Evolutionary conservation across 2,888 invertebrate genomes (phyloP), one percentile per base, ranked within the genome.

Genomic region (Eucera pruinosa): DNA sequence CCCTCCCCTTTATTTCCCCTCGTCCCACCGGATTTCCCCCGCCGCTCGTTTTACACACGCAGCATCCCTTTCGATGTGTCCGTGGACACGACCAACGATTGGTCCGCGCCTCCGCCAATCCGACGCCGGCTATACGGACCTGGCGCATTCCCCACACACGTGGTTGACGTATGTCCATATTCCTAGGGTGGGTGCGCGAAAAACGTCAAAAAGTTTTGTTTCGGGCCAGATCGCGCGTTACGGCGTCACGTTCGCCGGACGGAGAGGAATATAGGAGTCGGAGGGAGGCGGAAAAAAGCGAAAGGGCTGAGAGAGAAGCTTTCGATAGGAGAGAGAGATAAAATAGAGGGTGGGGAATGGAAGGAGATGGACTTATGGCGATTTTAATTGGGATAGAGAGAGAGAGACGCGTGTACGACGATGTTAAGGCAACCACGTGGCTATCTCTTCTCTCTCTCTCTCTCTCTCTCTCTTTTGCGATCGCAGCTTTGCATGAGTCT

Each of bases 101-200:
- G 89, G 89, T 23, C 50, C 25, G 5, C 6, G 2, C 11, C 2
- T 2, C 52, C 55, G 78, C 91, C 90, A 91, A 91, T 91, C 68
- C 13, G 52, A 54, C 39, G 55, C 27, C 15, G 54, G 73, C 33
- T 62, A 81, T 65, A 70, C 78, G 72, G 61, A 65, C 86, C 86
- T 89, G 88, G 89, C 87, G 88, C 89, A 90, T 89, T 89, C 88
- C 86, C 87, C 88, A 87, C 89, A 90, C 91, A 91, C 91, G 91
- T 90, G 90, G 91, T 88, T 87, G 87, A 89, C 88, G 88, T 89
- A 90, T 89, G 87, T 88, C 88, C 87, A 89, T 89, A 90, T 89
- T 89, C 88, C 85, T 82, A 86, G 81, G 83, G 79, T 81, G 79
- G 85, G 82, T 86, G 83, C 83, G 87, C 88, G 86, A 89, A 90